Percentiles rank a stretch among this genome's conserved stretches.
These are phyloP conservation scores for Forbesichthys agassizii DNA, from an alignment of 2,113 vertebrate species.

Conservation along the genomic window DNA sequence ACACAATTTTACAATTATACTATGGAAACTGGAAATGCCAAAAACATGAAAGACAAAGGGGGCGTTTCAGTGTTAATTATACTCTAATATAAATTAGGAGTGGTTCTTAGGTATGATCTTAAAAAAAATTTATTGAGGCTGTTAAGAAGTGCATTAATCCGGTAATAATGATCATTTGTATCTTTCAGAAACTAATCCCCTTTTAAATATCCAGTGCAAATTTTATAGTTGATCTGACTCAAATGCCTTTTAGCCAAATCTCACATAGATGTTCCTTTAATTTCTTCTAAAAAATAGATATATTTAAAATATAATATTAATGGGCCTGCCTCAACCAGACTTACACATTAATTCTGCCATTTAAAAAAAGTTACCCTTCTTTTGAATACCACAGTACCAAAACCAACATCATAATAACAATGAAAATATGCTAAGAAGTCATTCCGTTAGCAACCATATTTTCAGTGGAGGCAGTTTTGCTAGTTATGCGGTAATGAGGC, in stretches of 20 bases:
- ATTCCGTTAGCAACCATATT: slow-evolving; percentile 21
- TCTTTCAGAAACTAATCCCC: not conserved
- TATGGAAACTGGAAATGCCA: slow-evolving; percentile 19
- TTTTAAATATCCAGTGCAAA: too few relatives aligned
- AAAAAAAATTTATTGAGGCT: slow-evolving; percentile 4
- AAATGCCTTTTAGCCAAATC: too few relatives aligned
- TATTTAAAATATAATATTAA: too few relatives aligned
- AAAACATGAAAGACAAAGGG: slow-evolving; percentile 13
- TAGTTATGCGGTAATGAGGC: slow-evolving; percentile 52
- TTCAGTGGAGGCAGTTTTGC: slow-evolving; percentile 30
- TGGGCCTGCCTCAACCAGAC: not conserved
- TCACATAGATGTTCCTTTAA: too few relatives aligned
- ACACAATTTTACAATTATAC: slow-evolving; percentile 2
- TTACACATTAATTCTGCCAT: slow-evolving; percentile 1
- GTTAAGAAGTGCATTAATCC: slow-evolving; percentile 20
- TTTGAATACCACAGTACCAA: not conserved
- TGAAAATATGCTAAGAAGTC: slow-evolving; percentile 19
- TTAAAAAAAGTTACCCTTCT: not conserved
- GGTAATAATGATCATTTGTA: slow-evolving; percentile 22
- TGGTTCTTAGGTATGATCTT: slow-evolving; percentile 10
- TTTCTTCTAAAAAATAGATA: too few relatives aligned
- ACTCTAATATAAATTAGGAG: slow-evolving; percentile 19
- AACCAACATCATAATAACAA: slow-evolving; percentile 1
- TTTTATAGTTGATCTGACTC: too few relatives aligned
- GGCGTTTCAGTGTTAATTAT: slow-evolving; percentile 2